A percentile compares a stretch with the other conserved stretches of the same genome.
These are phyloP conservation scores for Lasius platythorax DNA, from an alignment of 2,888 invertebrate genomes.

Conservation along the genomic window DNA sequence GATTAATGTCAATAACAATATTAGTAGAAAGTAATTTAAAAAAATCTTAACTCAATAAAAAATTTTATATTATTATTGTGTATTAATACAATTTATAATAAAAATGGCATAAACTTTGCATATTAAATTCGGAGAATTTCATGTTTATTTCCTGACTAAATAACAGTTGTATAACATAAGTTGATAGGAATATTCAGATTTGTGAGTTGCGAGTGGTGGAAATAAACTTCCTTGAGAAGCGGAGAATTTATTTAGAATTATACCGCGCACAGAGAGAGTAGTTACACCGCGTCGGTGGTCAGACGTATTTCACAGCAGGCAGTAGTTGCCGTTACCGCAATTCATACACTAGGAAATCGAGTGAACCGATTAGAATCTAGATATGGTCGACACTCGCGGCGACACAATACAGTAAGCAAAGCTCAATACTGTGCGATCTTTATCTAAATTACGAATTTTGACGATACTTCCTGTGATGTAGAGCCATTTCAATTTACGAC, in stretches of 20 bases:
- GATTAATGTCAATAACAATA: neutral
- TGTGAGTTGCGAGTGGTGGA: neutral
- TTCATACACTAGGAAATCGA: constrained; percentile 50
- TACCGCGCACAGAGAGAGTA: constrained; percentile 20
- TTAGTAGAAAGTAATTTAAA: neutral
- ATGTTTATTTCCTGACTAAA: neutral
- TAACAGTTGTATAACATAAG: neutral
- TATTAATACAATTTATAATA: neutral
- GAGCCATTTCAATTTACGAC: constrained; percentile 5
- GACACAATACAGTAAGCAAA: constrained; percentile 29
- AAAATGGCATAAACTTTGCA: neutral
- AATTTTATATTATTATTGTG: neutral
- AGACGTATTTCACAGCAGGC: constrained; percentile 29
- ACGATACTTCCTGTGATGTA: constrained; percentile 2
- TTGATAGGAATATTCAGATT: constrained; percentile 26
- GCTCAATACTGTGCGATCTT: constrained; percentile 37
- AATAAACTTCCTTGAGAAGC: constrained; percentile 31
- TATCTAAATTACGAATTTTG: constrained; percentile 46
- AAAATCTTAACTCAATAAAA: neutral
- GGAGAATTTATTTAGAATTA: constrained; percentile 33
- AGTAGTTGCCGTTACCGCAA: constrained; percentile 40
- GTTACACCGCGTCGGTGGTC: constrained; percentile 16
- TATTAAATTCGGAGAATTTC: constrained; percentile 3
- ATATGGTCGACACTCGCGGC: constrained; percentile 39
- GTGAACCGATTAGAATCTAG: constrained; percentile 42